Evolutionary conservation across 2,797 vertebrate genomes (phyloP).

Genomic region (Etheostoma perlongum): DNA sequence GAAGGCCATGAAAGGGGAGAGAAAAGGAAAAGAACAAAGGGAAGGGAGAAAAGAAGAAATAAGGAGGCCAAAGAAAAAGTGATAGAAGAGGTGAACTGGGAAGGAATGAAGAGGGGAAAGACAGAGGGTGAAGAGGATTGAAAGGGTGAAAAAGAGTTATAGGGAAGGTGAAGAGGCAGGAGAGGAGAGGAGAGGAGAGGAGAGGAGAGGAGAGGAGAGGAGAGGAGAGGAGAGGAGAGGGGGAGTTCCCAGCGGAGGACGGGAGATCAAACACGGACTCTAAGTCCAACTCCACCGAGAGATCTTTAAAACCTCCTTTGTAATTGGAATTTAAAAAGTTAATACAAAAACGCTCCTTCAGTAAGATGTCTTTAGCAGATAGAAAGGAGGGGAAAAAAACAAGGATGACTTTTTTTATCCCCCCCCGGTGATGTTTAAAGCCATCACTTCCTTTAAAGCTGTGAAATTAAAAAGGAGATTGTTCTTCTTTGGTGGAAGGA

Average conservation of each 20-base stretch:
- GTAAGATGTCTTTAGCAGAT: constrained; percentile 88
- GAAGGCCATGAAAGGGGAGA: background rate
- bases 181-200: constrained; percentile 61
- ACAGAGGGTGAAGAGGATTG: constrained; percentile 13
- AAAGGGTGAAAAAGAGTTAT: background rate
- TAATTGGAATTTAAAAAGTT: constrained; percentile 94
- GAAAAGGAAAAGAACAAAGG: background rate
- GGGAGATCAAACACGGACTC: constrained; percentile 92
- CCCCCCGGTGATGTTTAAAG: constrained; percentile 73
- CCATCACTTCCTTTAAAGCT: constrained; percentile 43
- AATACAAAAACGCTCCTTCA: constrained; percentile 90
- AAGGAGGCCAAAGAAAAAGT: background rate
- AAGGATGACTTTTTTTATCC: constrained; percentile 79
- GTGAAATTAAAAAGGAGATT: constrained; percentile 46
- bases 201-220: constrained; percentile 51
- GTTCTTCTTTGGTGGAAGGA: constrained; percentile 34
- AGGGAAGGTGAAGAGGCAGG: constrained; percentile 65
- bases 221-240: constrained; percentile 54
- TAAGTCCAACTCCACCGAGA: constrained; percentile 93
- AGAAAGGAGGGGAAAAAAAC: constrained; percentile 78
- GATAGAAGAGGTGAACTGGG: background rate
- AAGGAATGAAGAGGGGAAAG: background rate
- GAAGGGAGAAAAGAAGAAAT: background rate
- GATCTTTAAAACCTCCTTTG: constrained; percentile 92
- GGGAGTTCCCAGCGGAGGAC: constrained; percentile 86